These are phyloP conservation scores for Cosmia pyralina DNA, from an alignment of 2,888 invertebrate genomes.

Conservation along the genomic window DNA sequence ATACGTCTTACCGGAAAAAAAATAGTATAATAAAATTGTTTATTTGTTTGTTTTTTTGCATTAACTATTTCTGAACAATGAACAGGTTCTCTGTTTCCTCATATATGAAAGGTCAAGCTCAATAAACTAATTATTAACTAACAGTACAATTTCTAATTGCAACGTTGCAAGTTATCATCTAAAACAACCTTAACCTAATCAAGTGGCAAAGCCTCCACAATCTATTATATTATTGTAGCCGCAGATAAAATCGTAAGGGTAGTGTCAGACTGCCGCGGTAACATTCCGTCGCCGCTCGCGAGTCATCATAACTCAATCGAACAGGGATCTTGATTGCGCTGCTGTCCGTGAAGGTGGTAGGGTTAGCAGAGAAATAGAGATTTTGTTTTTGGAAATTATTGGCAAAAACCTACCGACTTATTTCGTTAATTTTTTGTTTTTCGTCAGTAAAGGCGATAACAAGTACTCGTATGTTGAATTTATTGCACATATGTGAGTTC, in stretches of 20 bases:
- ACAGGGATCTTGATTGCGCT: slow-evolving; percentile 76
- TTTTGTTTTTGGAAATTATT: neutral
- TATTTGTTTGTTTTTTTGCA: too few relatives aligned
- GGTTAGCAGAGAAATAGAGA: slow-evolving; percentile 34
- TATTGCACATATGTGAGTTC: too few relatives aligned
- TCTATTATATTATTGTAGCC: slow-evolving; percentile 63
- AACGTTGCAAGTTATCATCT: slow-evolving; percentile 4
- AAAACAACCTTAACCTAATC: slow-evolving; percentile 30
- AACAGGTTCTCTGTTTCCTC: too few relatives aligned
- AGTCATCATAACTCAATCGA: slow-evolving; percentile 77
- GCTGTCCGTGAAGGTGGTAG: slow-evolving; percentile 56
- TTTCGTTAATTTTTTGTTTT: too few relatives aligned
- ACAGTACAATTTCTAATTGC: slow-evolving; percentile 5
- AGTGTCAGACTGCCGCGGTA: slow-evolving; percentile 45
- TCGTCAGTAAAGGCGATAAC: too few relatives aligned
- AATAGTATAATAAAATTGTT: too few relatives aligned
- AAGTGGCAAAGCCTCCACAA: slow-evolving; percentile 40
- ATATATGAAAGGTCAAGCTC: too few relatives aligned
- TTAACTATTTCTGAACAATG: too few relatives aligned
- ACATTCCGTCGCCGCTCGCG: slow-evolving; percentile 66
- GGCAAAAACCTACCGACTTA: too few relatives aligned
- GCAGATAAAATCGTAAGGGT: slow-evolving; percentile 64
- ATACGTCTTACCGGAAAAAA: too few relatives aligned
- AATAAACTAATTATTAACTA: neutral
- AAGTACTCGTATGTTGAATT: too few relatives aligned